Evolutionary conservation across 2,113 vertebrate genomes (phyloP).

Genomic region (Amazona vittata): DNA sequence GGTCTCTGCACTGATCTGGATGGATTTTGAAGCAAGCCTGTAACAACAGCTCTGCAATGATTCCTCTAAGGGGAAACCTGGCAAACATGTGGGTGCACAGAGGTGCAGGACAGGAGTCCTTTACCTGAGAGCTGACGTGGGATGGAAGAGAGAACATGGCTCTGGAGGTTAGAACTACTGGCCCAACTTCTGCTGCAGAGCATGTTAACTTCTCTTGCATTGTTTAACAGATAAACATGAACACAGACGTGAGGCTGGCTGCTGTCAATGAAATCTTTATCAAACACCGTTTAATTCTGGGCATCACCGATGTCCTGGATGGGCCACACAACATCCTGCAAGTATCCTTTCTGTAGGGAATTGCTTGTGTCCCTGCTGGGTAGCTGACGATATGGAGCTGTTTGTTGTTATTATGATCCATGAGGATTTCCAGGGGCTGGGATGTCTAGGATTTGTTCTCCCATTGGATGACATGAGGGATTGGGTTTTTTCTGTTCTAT

Average conservation of each 20-base stretch:
- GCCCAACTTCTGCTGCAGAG: not conserved
- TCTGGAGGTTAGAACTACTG: not conserved
- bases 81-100: not conserved
- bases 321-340: constrained; percentile 68
- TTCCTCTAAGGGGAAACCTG: not conserved
- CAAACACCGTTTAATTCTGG: constrained; percentile 72
- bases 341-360: constrained; percentile 56
- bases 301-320: constrained; percentile 70
- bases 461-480: not conserved
- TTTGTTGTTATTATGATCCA: not conserved
- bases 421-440: not conserved
- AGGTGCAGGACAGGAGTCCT: not conserved
- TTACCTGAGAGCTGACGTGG: not conserved
- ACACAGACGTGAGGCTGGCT: constrained; percentile 78
- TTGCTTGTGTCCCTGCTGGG: not conserved
- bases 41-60: not conserved
- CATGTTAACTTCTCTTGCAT: not conserved
- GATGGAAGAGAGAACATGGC: not conserved
- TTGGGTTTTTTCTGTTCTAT: not conserved
- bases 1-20: not conserved
- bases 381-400: not conserved
- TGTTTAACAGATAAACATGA: constrained; percentile 72
- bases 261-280: constrained; percentile 78
- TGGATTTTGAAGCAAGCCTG: not conserved
- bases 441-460: not conserved